Percentiles rank a stretch among this genome's conserved stretches.
These are phyloP conservation scores for Euura lappo DNA, from an alignment of 1,140 invertebrate genomes.

Conservation along the genomic window DNA sequence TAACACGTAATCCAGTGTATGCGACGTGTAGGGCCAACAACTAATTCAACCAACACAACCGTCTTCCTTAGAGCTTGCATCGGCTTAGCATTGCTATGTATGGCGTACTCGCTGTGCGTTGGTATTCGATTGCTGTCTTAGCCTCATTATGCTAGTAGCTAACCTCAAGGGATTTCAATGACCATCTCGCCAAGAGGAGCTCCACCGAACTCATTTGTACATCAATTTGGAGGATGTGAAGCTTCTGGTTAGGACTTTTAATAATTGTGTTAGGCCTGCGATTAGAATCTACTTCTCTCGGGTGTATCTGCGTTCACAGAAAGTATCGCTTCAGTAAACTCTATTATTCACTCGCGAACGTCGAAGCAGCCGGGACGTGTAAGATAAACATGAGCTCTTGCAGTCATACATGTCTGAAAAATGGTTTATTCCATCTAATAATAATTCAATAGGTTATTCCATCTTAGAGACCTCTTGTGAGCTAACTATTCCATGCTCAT, in stretches of 20 bases:
- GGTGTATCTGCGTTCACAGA: neutral
- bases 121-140: neutral
- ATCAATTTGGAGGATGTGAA: no score
- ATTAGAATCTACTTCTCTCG: neutral
- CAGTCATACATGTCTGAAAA: constrained; percentile 5
- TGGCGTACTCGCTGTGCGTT: neutral
- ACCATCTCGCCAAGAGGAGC: neutral
- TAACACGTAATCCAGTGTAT: neutral
- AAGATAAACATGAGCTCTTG: constrained; percentile 10
- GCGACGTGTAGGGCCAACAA: neutral
- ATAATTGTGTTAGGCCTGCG: neutral
- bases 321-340: neutral
- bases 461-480: neutral
- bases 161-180: neutral
- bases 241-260: neutral
- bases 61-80: neutral
- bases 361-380: neutral
- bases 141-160: neutral
- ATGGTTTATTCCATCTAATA: no score
- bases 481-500: neutral
- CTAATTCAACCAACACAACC: neutral
- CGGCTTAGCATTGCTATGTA: neutral
- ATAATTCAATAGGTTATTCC: constrained; percentile 16
- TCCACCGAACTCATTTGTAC: no score
- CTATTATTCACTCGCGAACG: neutral